Base-by-base conservation (phyloP, 2,113 vertebrate genomes). In the Planiliza haematocheilus region DNA sequence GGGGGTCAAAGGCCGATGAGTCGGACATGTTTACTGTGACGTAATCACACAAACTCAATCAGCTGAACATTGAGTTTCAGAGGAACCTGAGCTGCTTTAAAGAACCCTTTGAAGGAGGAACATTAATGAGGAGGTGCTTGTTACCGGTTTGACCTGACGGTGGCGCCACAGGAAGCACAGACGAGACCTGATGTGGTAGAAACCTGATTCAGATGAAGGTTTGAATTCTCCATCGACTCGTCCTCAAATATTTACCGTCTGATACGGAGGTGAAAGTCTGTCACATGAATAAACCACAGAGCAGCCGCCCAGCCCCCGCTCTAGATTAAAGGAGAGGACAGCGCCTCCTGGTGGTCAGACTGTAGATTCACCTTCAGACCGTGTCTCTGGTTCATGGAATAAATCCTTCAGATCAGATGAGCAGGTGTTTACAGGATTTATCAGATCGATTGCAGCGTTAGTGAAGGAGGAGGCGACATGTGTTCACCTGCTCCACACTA, bases 1-100 rank as follows among this genome's bases (percentile, higher is more conserved):
- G 1, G 38, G 71, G 86, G 83, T 85, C 87, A 90, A 89, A 86
- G 17, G n/a, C 18, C 45, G 63, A 62, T 70, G 49, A 74, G 68
- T 71, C 43, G 4, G 21, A 64, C 42, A 20, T 49, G 66, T 74
- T 70, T 66, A 18, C 48, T 53, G 13, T 38, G 48, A 39, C 8
- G 49, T 50, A 14, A 10, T 4, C 1, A 12, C 49, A 0, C 85
- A 77, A 13, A 14, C 45, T 24, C 8, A 13, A 51, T 3, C 7
- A 30, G 5, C 1, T 24, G 1, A 50, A 5, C 2, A 21, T 0
- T 12, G 38, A 64, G 34, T 24, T 36, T 63, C 17, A n/a, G n/a
- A n/a, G n/a, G 43, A 20, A 13, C 30, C 61, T 10, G 45, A 62
- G 43, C 17, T 18, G 12, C 8, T 62, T 7, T 36, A 30, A 48